Percentiles rank a stretch among this genome's conserved stretches.
These are phyloP conservation scores for Argynnis bischoffii DNA, from an alignment of 2,888 invertebrate species.

Conservation along the genomic window DNA sequence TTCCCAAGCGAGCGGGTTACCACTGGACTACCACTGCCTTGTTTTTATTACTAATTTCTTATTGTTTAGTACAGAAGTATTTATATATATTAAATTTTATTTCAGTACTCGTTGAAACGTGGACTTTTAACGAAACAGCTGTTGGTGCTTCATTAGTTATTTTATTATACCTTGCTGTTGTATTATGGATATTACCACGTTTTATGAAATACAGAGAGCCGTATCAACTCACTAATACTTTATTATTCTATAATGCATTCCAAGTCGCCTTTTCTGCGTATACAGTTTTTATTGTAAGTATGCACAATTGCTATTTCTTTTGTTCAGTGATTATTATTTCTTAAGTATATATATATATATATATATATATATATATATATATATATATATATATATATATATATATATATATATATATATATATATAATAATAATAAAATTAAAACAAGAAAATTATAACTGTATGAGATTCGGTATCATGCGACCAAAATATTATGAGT, in stretches of 20 bases:
- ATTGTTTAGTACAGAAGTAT: no score
- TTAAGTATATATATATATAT: no score
- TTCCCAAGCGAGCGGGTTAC: no score
- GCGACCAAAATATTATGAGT: no score
- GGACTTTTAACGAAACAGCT: constrained; percentile 59
- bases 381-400: no score
- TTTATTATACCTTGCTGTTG: constrained; percentile 85
- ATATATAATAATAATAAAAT: no score
- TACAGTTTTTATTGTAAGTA: constrained; percentile 82
- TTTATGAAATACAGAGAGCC: constrained; percentile 86
- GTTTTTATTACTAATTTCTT: no score
- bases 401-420: no score
- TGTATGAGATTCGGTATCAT: no score
- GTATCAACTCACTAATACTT: constrained; percentile 83
- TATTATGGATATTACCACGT: constrained; percentile 85
- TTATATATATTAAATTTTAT: constrained; percentile 9
- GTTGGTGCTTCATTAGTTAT: constrained; percentile 64
- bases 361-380: no score
- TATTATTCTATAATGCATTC: constrained; percentile 85
- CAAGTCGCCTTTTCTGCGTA: constrained; percentile 85
- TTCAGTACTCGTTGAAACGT: constrained; percentile 57
- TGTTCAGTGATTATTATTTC: background rate
- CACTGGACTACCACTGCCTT: no score
- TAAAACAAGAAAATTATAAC: no score
- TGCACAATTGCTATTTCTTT: constrained; percentile 34